Conservation (phyloP, 2,113 vertebrate genomes). For the Hippopotamus amphibius region DNA sequence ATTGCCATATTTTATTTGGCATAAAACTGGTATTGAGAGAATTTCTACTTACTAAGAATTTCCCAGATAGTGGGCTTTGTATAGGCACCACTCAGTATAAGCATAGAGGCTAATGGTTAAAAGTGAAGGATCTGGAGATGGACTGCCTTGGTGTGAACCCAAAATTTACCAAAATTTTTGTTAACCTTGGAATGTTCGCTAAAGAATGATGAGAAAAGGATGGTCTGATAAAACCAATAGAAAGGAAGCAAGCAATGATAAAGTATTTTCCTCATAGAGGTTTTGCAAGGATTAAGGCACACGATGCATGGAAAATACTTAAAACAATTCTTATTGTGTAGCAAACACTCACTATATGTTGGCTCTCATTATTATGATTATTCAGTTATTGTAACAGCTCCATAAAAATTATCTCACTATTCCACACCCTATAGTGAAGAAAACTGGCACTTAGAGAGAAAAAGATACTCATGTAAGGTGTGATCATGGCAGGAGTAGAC, state of each 20-base stretch:
- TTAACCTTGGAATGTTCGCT: background rate
- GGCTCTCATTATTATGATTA: background rate
- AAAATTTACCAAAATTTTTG: background rate
- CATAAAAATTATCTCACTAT: background rate
- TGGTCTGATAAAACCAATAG: background rate
- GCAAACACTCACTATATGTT: background rate
- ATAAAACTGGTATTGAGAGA: background rate
- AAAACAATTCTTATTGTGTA: accelerated
- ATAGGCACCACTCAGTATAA: too few species aligned
- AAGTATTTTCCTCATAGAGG: background rate
- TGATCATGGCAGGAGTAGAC: background rate
- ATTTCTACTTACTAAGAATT: background rate
- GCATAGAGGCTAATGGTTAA: background rate
- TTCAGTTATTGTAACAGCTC: background rate
- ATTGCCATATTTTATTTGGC: background rate
- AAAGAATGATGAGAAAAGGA: background rate
- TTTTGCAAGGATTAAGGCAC: background rate
- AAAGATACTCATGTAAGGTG: background rate
- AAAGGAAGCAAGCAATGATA: background rate
- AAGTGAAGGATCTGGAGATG: background rate
- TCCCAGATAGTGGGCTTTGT: background rate
- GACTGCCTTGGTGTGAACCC: background rate
- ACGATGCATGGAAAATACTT: background rate
- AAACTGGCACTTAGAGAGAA: background rate
- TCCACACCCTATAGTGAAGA: background rate